Evolutionary conservation across 2,888 invertebrate genomes (phyloP).

Genomic region (Lathronympha strigana): DNA sequence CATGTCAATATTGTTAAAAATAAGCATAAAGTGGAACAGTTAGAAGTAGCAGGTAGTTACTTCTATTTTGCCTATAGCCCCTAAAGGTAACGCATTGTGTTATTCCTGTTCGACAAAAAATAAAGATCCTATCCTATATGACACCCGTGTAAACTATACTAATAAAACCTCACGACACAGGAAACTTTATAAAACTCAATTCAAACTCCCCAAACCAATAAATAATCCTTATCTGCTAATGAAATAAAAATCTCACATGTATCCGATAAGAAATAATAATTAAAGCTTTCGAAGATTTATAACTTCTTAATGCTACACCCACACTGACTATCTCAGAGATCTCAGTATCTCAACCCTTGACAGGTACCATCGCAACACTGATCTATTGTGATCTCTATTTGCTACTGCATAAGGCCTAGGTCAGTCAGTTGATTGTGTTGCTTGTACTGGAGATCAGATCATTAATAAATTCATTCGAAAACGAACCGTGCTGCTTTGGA

Average conservation of each 20-base stretch:
- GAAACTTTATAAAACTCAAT: constrained; percentile 28
- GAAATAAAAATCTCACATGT: constrained; percentile 70
- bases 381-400: too few relatives aligned
- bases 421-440: too few relatives aligned
- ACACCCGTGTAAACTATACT: constrained; percentile 16
- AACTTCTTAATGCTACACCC: constrained; percentile 75
- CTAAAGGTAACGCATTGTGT: not conserved
- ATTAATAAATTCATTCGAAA: constrained; percentile 24
- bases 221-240: constrained; percentile 73
- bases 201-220: constrained; percentile 54
- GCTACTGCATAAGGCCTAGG: too few relatives aligned
- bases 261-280: constrained; percentile 69
- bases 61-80: too few relatives aligned
- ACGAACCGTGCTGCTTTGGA: constrained; percentile 22
- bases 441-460: constrained; percentile 42
- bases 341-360: constrained; percentile 52
- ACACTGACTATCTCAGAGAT: constrained; percentile 63
- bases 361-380: constrained; percentile 51
- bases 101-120: not conserved
- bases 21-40: not conserved
- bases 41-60: constrained; percentile 4
- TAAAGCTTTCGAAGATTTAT: constrained; percentile 72
- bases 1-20: too few relatives aligned
- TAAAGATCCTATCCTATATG: constrained; percentile 1
- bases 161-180: constrained; percentile 29